Percentiles rank a stretch among this genome's conserved stretches.
These are phyloP conservation scores for Paratrypauchen microcephalus DNA, from an alignment of 2,797 vertebrate genomes.

Conservation along the genomic window DNA sequence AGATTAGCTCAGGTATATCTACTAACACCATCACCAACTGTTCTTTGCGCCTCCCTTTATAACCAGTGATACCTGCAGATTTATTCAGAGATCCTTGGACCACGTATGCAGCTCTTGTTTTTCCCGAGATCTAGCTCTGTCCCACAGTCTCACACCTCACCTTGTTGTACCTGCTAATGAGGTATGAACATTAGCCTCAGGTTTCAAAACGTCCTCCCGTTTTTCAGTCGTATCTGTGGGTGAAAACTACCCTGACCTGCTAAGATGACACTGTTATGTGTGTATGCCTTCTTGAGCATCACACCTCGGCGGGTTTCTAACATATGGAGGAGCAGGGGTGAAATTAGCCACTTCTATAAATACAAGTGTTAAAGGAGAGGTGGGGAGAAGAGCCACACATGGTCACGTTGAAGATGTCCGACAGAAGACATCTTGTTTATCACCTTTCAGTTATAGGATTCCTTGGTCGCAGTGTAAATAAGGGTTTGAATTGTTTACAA, in stretches of 20 bases:
- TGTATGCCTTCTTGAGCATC: slow-evolving; percentile 12
- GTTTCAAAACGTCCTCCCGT: slow-evolving; percentile 9
- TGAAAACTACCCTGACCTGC: slow-evolving; percentile 27
- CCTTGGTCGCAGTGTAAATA: neutral
- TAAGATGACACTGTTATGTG: slow-evolving; percentile 13
- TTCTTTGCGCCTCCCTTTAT: slow-evolving; percentile 21
- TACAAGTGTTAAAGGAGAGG: slow-evolving; percentile 26
- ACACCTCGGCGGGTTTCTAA: slow-evolving; percentile 34
- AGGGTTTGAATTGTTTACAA: neutral
- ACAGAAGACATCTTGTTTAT: slow-evolving; percentile 27
- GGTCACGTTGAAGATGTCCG: slow-evolving; percentile 18
- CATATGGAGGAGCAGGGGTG: slow-evolving; percentile 16
- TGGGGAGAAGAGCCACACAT: slow-evolving; percentile 29
- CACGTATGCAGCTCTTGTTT: neutral
- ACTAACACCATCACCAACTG: slow-evolving; percentile 17
- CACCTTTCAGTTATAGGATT: slow-evolving; percentile 13
- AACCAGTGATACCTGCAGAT: neutral
- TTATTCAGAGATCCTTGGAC: slow-evolving; percentile 8
- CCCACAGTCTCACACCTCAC: slow-evolving; percentile 21
- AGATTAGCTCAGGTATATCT: slow-evolving; percentile 17
- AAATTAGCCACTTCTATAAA: slow-evolving; percentile 56
- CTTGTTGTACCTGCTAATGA: slow-evolving; percentile 33
- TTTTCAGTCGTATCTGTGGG: slow-evolving; percentile 14
- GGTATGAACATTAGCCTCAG: neutral
- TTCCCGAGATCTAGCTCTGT: slow-evolving; percentile 11